Evolutionary conservation across 1,140 invertebrate genomes (phyloP).

Genomic region (Caerostris extrusa): DNA sequence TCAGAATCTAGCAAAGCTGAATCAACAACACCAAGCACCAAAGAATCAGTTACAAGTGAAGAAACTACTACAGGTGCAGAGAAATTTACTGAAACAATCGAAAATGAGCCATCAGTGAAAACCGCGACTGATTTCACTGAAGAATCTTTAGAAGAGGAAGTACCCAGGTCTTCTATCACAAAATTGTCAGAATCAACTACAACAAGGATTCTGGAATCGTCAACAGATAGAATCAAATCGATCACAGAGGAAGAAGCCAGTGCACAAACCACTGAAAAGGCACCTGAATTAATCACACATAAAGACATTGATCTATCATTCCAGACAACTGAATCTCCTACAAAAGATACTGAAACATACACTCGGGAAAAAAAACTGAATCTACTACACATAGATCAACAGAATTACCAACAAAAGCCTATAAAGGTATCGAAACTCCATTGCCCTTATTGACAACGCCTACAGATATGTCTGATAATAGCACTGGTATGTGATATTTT

Average conservation of each 20-base stretch:
- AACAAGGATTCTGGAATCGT: not conserved
- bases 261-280: slow-evolving; percentile 3
- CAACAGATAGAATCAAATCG: not conserved
- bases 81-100: not conserved
- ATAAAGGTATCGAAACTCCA: slow-evolving; percentile 60
- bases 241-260: not conserved
- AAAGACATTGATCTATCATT: not conserved
- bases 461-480: not conserved
- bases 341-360: no score
- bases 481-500: not conserved
- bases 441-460: not conserved
- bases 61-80: not conserved
- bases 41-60: not conserved
- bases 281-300: not conserved
- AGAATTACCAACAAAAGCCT: slow-evolving; percentile 53
- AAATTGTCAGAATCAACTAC: not conserved
- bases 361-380: not conserved
- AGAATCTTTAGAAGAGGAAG: not conserved
- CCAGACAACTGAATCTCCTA: not conserved
- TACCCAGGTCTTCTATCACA: not conserved
- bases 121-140: not conserved
- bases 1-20: not conserved
- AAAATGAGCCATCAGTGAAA: not conserved
- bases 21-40: not conserved
- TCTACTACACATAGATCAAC: not conserved